Evolutionary conservation across 2,113 vertebrate genomes (phyloP).

Genomic region (Ageneiosus marmoratus): DNA sequence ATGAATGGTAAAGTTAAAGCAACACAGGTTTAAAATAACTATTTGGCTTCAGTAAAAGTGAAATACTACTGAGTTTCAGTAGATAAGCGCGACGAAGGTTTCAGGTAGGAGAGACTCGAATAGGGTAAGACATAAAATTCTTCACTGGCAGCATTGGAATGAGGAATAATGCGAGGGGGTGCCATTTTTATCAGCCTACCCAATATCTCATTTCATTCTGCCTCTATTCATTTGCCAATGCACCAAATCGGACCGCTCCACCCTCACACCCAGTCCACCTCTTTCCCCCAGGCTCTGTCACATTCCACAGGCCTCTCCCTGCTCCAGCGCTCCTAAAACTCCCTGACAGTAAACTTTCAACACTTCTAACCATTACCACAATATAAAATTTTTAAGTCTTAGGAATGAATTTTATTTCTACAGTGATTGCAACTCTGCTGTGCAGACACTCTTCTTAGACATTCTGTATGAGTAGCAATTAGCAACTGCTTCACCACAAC

Average conservation of each 20-base stretch:
- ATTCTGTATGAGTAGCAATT: neutral
- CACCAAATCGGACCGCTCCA: neutral
- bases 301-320: constrained; percentile 40
- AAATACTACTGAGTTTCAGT: neutral
- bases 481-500: constrained; percentile 2
- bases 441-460: neutral
- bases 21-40: neutral
- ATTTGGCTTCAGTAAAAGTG: neutral
- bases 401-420: neutral
- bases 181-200: constrained; percentile 11
- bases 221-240: constrained; percentile 3
- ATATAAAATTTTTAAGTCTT: neutral
- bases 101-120: neutral
- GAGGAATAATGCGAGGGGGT: neutral
- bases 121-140: neutral
- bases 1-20: neutral
- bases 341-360: neutral
- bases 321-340: neutral
- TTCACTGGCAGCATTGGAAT: constrained; percentile 2
- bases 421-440: too few relatives aligned
- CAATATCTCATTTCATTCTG: neutral
- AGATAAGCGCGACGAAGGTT: neutral
- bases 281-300: constrained; percentile 20
- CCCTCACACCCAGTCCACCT: neutral
- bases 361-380: neutral